These are phyloP conservation scores for Acipenser oxyrinchus DNA, from an alignment of 2,797 vertebrate genomes.

Conservation along the genomic window DNA sequence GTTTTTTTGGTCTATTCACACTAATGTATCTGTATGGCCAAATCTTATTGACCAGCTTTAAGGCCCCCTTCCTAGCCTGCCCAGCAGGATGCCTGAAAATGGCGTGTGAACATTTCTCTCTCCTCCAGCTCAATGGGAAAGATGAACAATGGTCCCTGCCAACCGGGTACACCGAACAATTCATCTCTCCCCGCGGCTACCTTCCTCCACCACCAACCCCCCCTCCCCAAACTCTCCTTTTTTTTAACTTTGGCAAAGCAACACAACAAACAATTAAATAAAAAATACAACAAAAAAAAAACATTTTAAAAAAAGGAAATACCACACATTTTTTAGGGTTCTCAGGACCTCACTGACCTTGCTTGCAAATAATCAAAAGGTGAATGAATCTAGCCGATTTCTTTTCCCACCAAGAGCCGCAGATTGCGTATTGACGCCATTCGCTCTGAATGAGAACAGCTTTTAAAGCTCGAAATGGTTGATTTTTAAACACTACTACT, in stretches of 20 bases:
- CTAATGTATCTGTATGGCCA: slow-evolving; percentile 71
- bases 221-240: slow-evolving; percentile 20
- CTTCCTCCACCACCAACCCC: background rate
- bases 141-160: slow-evolving; percentile 81
- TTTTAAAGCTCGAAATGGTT: too few species aligned
- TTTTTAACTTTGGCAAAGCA: slow-evolving; percentile 36
- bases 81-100: slow-evolving; percentile 82
- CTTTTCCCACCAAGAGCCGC: slow-evolving; percentile 12
- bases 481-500: too few species aligned
- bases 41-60: slow-evolving; percentile 74
- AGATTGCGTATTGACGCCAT: slow-evolving; percentile 5
- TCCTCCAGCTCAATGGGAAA: slow-evolving; percentile 72
- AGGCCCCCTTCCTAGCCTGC: slow-evolving; percentile 74
- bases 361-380: slow-evolving; percentile 32
- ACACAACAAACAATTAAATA: slow-evolving; percentile 32
- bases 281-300: slow-evolving; percentile 22
- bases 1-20: slow-evolving; percentile 63
- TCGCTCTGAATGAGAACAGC: too few species aligned
- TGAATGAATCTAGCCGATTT: slow-evolving; percentile 26
- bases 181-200: slow-evolving; percentile 37
- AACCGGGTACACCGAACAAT: slow-evolving; percentile 70
- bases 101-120: slow-evolving; percentile 84
- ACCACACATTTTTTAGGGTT: slow-evolving; percentile 31
- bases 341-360: slow-evolving; percentile 47
- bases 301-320: slow-evolving; percentile 19